These are phyloP conservation scores for Dorcus parallelipipedus DNA, from an alignment of 2,888 invertebrate species.

Conservation along the genomic window DNA sequence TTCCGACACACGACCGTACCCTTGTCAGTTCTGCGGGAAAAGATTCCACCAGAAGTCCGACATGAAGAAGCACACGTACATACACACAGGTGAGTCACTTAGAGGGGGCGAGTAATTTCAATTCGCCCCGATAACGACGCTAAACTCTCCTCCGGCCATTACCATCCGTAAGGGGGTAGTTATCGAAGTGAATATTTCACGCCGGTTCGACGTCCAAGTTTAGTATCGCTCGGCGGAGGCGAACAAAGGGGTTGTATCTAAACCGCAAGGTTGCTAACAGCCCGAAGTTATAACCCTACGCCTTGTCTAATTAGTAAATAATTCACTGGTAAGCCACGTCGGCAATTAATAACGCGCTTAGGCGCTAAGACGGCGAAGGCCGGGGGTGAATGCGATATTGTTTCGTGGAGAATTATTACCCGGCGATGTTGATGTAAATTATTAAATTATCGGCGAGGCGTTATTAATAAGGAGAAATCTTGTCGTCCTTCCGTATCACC, in stretches of 20 bases:
- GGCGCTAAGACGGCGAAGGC: conserved; percentile 34
- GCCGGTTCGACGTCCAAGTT: neutral
- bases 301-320: conserved; percentile 54
- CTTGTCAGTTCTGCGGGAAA: conserved; percentile 86
- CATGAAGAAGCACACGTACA: conserved; percentile 93
- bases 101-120: too few species aligned
- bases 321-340: conserved; percentile 52
- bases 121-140: too few species aligned
- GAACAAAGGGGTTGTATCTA: conserved; percentile 27
- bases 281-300: conserved; percentile 44
- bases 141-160: neutral
- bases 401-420: conserved; percentile 15
- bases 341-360: conserved; percentile 51
- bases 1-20: conserved; percentile 83
- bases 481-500: too few species aligned
- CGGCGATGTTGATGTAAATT: conserved; percentile 17
- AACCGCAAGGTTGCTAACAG: conserved; percentile 43
- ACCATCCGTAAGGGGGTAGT: neutral
- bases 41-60: conserved; percentile 90
- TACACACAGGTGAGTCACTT: conserved; percentile 69
- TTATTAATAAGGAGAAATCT: too few species aligned
- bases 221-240: neutral
- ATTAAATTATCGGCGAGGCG: conserved; percentile 8
- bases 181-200: neutral
- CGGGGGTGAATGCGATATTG: conserved; percentile 30